phyloP scores from a whole-genome alignment of 2,113 vertebrate genomes.

The Chionodraco myersi region DNA sequence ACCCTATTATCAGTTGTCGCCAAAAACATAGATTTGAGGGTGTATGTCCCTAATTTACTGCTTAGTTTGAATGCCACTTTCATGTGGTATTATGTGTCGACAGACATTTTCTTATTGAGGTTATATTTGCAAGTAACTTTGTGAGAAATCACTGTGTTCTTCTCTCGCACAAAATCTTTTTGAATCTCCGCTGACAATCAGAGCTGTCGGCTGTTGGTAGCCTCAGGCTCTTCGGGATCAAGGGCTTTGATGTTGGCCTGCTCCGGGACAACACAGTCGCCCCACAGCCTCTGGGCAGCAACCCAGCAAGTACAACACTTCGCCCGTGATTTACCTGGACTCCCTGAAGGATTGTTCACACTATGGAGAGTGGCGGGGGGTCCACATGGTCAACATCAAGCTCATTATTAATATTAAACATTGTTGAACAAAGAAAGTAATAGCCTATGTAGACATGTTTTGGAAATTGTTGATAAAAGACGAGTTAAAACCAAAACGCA shows the following conservation, averaged over 20 bases:
- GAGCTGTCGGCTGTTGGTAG: constrained; percentile 32
- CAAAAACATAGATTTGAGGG: too few relatives aligned
- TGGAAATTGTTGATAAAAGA: constrained; percentile 2
- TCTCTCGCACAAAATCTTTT: constrained; percentile 16
- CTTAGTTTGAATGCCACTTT: too few relatives aligned
- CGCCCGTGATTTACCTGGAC: constrained; percentile 55
- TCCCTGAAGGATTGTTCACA: constrained; percentile 46
- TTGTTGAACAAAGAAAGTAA: not conserved
- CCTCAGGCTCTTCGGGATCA: constrained; percentile 62
- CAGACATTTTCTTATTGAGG: too few relatives aligned
- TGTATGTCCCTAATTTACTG: too few relatives aligned
- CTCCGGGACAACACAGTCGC: constrained; percentile 29
- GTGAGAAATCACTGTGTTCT: not conserved
- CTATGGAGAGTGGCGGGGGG: not conserved
- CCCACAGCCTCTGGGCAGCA: constrained; percentile 59
- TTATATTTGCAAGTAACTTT: too few relatives aligned
- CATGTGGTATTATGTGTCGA: too few relatives aligned
- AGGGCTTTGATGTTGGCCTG: constrained; percentile 61
- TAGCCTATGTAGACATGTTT: constrained; percentile 5
- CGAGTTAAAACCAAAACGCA: constrained; percentile 20
- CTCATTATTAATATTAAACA: constrained; percentile 36
- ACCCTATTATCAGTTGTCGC: too few relatives aligned
- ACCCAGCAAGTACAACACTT: constrained; percentile 12
- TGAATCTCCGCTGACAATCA: constrained; percentile 55
- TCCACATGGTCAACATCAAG: constrained; percentile 35